phyloP scores from a whole-genome alignment of 2,113 vertebrate species.

The Oryzias curvinotus region DNA sequence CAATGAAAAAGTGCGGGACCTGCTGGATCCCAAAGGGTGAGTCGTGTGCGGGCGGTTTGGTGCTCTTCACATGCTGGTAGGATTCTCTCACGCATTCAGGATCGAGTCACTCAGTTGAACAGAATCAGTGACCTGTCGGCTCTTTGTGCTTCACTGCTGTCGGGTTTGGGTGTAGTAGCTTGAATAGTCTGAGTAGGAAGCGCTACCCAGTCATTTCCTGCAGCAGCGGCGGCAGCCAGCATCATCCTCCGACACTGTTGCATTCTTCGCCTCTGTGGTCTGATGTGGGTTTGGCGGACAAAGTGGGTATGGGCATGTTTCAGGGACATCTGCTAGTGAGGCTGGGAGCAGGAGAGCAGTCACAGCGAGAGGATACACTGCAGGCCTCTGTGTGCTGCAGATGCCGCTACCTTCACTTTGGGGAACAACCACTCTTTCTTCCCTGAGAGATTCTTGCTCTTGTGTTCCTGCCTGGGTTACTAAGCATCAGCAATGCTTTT shows the following conservation, averaged over 20 bases:
- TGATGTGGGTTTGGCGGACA: constrained; percentile 59
- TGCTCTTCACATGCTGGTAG: neutral
- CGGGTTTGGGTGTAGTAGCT: constrained; percentile 52
- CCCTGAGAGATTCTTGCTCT: constrained; percentile 9
- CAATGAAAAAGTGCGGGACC: constrained; percentile 97
- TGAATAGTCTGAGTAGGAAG: constrained; percentile 50
- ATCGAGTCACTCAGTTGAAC: constrained; percentile 5
- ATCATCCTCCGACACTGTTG: constrained; percentile 48
- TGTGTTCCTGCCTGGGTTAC: constrained; percentile 8
- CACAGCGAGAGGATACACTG: constrained; percentile 42
- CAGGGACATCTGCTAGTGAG: constrained; percentile 63
- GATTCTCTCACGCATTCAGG: no score
- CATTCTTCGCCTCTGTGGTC: constrained; percentile 52
- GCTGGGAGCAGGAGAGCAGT: constrained; percentile 34
- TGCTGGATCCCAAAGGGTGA: constrained; percentile 98
- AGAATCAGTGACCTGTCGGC: constrained; percentile 12
- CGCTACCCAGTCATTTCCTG: constrained; percentile 57
- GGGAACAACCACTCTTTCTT: constrained; percentile 34
- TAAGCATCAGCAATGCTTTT: neutral
- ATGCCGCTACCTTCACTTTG: constrained; percentile 28
- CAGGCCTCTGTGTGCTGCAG: constrained; percentile 52
- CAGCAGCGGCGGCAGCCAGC: constrained; percentile 28
- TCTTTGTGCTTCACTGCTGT: constrained; percentile 23
- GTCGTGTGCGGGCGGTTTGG: constrained; percentile 43
- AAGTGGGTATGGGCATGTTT: constrained; percentile 51